Conservation (phyloP, 2,888 invertebrate genomes). For the Nudaria mundana region DNA sequence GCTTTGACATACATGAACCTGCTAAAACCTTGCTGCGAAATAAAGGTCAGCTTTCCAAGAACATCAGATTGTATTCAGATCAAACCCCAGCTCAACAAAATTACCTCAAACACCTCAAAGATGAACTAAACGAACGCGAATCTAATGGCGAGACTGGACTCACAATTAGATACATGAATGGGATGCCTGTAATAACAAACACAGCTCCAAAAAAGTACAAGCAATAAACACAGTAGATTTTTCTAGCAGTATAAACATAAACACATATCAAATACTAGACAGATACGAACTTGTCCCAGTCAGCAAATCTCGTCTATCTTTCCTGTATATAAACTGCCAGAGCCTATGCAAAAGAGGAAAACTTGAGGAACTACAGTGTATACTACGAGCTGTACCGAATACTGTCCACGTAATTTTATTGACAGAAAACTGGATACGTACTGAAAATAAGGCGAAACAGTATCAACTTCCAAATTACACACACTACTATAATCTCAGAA, state of each 20-base stretch:
- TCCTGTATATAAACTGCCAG: not conserved
- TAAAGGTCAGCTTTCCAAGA: not conserved
- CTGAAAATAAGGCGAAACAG: not conserved
- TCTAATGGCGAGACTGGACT: not conserved
- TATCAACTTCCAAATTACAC: constrained; percentile 1
- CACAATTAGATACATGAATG: not conserved
- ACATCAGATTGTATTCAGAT: not conserved
- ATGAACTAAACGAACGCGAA: not conserved
- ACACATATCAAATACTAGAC: no score
- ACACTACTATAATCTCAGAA: constrained; percentile 24
- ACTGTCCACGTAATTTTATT: not conserved
- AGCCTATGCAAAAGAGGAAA: not conserved
- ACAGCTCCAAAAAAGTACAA: not conserved
- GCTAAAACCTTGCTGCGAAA: not conserved
- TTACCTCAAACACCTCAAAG: not conserved
- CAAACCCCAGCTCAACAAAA: not conserved
- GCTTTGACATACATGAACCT: not conserved
- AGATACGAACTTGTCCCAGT: no score
- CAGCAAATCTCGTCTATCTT: not conserved
- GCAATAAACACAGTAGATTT: no score
- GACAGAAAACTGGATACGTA: constrained; percentile 6
- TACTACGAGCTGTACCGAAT: not conserved
- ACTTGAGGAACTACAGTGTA: constrained; percentile 10
- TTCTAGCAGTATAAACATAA: no score
- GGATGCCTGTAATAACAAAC: not conserved